phyloP scores from a whole-genome alignment of 2,113 vertebrate species.

The Tenebrosternarchus preto region DNA sequence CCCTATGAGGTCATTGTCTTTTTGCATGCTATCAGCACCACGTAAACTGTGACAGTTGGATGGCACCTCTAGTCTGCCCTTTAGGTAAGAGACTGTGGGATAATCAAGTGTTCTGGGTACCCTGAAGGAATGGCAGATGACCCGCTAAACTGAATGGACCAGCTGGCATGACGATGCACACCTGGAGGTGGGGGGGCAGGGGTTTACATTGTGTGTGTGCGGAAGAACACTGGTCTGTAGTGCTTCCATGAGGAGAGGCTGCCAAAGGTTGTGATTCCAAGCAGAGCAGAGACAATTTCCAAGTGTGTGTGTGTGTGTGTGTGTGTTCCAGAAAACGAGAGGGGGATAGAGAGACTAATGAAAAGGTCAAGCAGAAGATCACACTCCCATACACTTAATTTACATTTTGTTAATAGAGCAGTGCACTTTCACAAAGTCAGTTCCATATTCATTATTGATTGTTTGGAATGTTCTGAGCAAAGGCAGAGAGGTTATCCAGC shows the following conservation, averaged over 20 bases:
- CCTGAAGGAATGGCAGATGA: neutral
- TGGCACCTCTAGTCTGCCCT: neutral
- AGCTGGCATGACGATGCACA: neutral
- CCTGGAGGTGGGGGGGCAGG: neutral
- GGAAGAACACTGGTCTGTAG: constrained; percentile 3
- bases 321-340: neutral
- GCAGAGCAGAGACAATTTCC: constrained; percentile 31
- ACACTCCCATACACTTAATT: neutral
- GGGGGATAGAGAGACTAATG: constrained; percentile 1
- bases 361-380: constrained; percentile 26
- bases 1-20: neutral
- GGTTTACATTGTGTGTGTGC: neutral
- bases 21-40: neutral
- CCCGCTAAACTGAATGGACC: neutral
- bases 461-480: neutral
- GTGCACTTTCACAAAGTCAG: neutral
- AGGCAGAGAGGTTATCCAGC: neutral
- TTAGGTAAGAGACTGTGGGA: neutral
- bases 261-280: neutral
- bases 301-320: constrained; percentile 16
- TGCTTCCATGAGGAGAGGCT: constrained; percentile 34
- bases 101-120: neutral
- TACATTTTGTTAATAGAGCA: constrained; percentile 3
- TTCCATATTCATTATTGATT: neutral
- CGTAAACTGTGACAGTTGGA: neutral